Percentiles rank a stretch among this genome's conserved stretches.
Conservation (phyloP, 1,140 invertebrate genomes). For the Anastatus disparis region DNA sequence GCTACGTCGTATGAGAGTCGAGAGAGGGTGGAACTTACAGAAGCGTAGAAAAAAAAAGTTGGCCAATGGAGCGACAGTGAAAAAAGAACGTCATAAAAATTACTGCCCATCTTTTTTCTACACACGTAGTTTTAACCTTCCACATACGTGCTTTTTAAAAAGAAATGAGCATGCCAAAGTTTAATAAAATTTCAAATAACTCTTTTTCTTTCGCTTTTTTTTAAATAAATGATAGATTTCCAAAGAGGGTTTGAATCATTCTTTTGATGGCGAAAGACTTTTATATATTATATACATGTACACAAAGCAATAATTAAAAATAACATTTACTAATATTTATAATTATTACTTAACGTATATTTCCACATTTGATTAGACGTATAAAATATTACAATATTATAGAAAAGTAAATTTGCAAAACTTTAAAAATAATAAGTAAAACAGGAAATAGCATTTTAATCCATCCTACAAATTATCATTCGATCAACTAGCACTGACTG, state of each 20-base stretch:
- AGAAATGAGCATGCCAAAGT: background rate
- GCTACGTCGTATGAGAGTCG: constrained; percentile 44
- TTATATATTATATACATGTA: no score
- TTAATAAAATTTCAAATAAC: constrained; percentile 25
- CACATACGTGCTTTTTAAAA: background rate
- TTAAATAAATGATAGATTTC: background rate
- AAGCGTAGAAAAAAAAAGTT: constrained; percentile 52
- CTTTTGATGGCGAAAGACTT: no score
- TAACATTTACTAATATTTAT: no score
- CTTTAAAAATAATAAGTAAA: no score
- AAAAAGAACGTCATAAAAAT: constrained; percentile 41
- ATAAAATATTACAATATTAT: no score
- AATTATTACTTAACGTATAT: no score
- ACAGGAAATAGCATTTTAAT: no score
- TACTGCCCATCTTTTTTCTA: constrained; percentile 24
- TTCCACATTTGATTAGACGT: no score
- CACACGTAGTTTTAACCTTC: background rate
- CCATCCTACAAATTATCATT: background rate
- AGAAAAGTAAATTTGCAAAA: no score
- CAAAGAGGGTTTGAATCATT: no score
- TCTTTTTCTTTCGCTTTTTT: constrained; percentile 6
- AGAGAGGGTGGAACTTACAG: constrained; percentile 50
- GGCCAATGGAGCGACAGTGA: constrained; percentile 52
- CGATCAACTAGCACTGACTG: background rate
- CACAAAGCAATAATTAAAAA: no score